Base-by-base conservation (phyloP, 1,140 invertebrate genomes). In the Halyomorpha halys region DNA sequence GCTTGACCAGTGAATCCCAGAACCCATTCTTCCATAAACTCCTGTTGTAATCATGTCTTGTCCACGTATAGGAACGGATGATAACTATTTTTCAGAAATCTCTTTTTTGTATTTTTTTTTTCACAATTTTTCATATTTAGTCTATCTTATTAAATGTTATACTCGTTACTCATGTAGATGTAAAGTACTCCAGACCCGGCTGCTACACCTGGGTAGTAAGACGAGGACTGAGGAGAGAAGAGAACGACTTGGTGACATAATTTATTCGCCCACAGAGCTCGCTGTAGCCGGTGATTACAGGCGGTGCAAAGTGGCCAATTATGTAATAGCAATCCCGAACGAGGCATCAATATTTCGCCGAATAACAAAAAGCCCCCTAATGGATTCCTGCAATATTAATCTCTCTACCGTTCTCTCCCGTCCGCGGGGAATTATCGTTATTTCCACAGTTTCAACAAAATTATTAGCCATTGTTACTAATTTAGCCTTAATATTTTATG, bases 301-400 rank as follows among this genome's bases (percentile, higher is more conserved):
- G 11, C 39, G 14, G 60, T n/a, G 30, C 30, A 61, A 56, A 56
- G 53, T 56, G 53, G 53, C 23, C 53, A 56, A 56, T 56, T 56
- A 56, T 56, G 53, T 56, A 56, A 56, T 56, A 56, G 53, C 53
- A 56, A 56, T 56, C 21, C 34, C 53, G 53, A 21, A 14, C 4
- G 0, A 2, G 11, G 18, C 53, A 56, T 56, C 18, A 56, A 56
- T 56, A 56, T 56, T 56, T 25, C 23, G 23, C 53, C 4, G 53
- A 56, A 56, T 56, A 23, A 25, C 23, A 11, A 6, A 56, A 27
- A 56, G 53, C 53, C 4, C 18, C 53, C 53, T 56, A 56, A 56
- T 56, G 23, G 53, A 56, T 4, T 5, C 14, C 3, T 56, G 21
- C 21, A 56, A 56, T 15, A 23, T 56, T 56, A 25, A 56, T 27